phyloP scores from a whole-genome alignment of 1,140 invertebrate genomes.

The Planococcus citri region DNA sequence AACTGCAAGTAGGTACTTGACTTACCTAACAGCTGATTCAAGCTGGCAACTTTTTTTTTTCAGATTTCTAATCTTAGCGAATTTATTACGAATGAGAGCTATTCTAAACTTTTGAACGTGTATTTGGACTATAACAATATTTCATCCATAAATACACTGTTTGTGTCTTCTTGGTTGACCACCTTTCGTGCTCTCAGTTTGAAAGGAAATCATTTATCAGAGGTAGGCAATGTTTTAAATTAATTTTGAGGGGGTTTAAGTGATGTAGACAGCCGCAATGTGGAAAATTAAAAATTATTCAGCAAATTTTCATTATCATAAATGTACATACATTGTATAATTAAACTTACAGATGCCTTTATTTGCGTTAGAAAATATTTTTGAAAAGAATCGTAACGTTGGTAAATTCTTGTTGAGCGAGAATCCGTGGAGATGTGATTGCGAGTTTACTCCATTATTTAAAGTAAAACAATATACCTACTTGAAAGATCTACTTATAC shows the following conservation, averaged over 20 bases:
- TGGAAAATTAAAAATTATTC: too few species aligned
- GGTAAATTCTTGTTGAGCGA: slow-evolving; percentile 50
- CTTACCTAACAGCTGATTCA: too few species aligned
- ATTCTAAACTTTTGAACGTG: slow-evolving; percentile 51
- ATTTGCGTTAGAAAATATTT: slow-evolving; percentile 60
- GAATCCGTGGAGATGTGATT: slow-evolving; percentile 73
- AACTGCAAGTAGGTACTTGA: too few species aligned
- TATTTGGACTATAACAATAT: slow-evolving; percentile 64
- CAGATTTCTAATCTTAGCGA: slow-evolving; percentile 49
- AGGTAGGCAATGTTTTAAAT: slow-evolving; percentile 44
- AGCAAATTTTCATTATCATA: too few species aligned
- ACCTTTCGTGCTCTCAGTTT: slow-evolving; percentile 60
- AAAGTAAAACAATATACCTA: slow-evolving; percentile 37
- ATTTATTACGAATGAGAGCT: slow-evolving; percentile 49
- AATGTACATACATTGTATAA: too few species aligned
- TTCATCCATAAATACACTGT: slow-evolving; percentile 51
- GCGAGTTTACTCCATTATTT: slow-evolving; percentile 59
- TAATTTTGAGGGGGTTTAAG: too few species aligned
- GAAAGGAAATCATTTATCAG: slow-evolving; percentile 52
- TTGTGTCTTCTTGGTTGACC: slow-evolving; percentile 61
- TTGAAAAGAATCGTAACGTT: slow-evolving; percentile 55
- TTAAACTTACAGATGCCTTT: slow-evolving; percentile 53
- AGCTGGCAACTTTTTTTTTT: slow-evolving; percentile 21
- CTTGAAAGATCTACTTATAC: not conserved
- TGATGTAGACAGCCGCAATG: too few species aligned